Evolutionary conservation across 2,888 invertebrate species (phyloP), one percentile per base, ranked within the genome.

Genomic region (Subacronicta megacephala): DNA sequence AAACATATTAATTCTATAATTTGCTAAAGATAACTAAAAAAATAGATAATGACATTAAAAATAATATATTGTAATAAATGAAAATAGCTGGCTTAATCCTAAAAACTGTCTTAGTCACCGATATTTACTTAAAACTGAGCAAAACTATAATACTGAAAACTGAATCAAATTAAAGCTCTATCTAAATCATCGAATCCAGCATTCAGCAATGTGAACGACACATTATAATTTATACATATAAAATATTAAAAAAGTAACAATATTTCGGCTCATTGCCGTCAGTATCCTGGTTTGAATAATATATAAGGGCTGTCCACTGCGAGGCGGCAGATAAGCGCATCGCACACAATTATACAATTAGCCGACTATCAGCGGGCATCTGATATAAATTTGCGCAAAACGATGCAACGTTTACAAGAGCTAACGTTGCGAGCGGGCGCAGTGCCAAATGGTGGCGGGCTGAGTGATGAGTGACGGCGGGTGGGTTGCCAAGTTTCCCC

Each of bases 401-500:
- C 84, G 80, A 79, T 78, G 80, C 78, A 78, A 75, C 78, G 78
- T 77, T 84, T 79, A 82, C 78, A 75, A 70, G 72, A 81, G 82
- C 75, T 53, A 55, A 61, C 60, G 43, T 62, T 71, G 73, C 69
- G 78, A 76, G 63, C 71, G 77, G 77, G 76, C 75, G 60, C 46
- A 18, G 56, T 62, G 81, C 80, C 81, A 79, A 71, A 57, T 61
- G 18, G 18, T 29, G 13, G 52, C 52, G 79, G 68, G 29, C 16
- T 41, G 59, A 62, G 42, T 49, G 29, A 71, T 17, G 33, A 45
- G 68, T 35, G 53, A 37, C 16, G 50, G 62, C 62, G 57, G 13
- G 1, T 40, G 3, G 15, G 3, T 9, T 38, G 37, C 10, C 37
- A 37, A 18, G 10, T 12, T 37, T n/a, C 16, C 18, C 0, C 5